Evolutionary conservation across 2,888 invertebrate species (phyloP).

Genomic region (Drosophila peninsularis): DNA sequence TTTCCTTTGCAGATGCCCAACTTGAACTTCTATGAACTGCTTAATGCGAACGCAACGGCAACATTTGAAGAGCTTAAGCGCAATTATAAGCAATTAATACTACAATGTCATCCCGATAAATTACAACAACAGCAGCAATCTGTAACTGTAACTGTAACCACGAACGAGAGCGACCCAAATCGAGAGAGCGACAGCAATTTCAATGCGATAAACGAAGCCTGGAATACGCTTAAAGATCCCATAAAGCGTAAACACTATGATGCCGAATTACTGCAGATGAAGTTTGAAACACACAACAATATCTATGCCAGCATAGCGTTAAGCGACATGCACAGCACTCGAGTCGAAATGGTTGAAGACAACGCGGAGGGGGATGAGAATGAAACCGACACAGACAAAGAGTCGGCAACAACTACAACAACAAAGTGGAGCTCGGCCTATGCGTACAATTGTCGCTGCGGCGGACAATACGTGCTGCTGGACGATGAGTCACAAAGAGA

Average conservation of each 20-base stretch:
- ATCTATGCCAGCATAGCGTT: constrained; percentile 85
- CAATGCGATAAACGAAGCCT: constrained; percentile 88
- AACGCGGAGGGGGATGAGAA: constrained; percentile 19
- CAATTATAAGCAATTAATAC: constrained; percentile 83
- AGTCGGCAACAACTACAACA: constrained; percentile 23
- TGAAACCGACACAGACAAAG: constrained; percentile 50
- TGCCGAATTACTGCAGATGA: constrained; percentile 86
- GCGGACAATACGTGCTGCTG: constrained; percentile 85
- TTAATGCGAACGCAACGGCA: constrained; percentile 72
- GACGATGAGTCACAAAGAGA: constrained; percentile 75
- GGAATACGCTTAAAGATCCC: constrained; percentile 88
- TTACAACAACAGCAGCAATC: constrained; percentile 71
- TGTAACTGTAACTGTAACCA: constrained; percentile 33
- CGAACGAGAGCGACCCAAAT: constrained; percentile 66
- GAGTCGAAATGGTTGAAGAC: constrained; percentile 41
- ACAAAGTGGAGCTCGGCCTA: constrained; percentile 54
- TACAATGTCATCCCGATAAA: constrained; percentile 85
- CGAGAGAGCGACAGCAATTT: constrained; percentile 81
- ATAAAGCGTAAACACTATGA: constrained; percentile 88
- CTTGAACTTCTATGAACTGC: constrained; percentile 82
- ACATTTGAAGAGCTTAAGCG: constrained; percentile 80
- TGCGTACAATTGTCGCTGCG: constrained; percentile 89
- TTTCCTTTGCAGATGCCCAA: constrained; percentile 68
- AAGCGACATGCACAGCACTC: constrained; percentile 85
- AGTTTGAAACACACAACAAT: constrained; percentile 86